Evolutionary conservation across 2,797 vertebrate genomes (phyloP).

Genomic region (Buphagus erythrorhynchus): DNA sequence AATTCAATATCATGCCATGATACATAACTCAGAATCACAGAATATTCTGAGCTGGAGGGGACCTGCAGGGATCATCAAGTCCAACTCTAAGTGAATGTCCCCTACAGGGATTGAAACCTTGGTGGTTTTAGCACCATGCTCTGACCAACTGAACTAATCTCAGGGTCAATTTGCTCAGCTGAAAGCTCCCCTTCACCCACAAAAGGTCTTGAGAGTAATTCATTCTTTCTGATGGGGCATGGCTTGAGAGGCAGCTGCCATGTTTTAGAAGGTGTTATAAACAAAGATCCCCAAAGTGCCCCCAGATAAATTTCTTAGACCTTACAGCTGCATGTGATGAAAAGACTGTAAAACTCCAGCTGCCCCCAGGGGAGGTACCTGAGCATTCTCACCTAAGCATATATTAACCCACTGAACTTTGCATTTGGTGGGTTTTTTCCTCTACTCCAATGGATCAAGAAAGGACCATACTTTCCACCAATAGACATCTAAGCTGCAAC

Average conservation of each 20-base stretch:
- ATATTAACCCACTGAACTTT: neutral
- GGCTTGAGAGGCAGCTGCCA: neutral
- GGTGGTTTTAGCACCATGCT: neutral
- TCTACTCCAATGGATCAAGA: too few species aligned
- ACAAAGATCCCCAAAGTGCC: neutral
- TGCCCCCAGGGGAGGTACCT: neutral
- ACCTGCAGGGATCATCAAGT: neutral
- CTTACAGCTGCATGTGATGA: neutral
- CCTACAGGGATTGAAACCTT: neutral
- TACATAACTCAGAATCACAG: neutral
- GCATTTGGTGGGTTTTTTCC: accelerated
- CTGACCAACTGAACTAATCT: neutral
- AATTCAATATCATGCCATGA: too few species aligned
- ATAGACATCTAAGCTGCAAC: neutral
- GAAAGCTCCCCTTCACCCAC: neutral
- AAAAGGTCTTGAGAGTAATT: neutral
- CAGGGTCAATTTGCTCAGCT: neutral
- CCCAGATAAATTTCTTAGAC: neutral
- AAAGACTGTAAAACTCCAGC: neutral
- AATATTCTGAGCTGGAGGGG: neutral
- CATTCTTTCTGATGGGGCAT: neutral
- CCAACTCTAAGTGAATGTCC: neutral
- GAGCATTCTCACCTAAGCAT: neutral
- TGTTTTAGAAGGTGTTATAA: neutral
- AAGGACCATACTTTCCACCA: neutral